Percentiles rank a stretch among this genome's conserved stretches.
Conservation (phyloP, 2,888 invertebrate genomes). For the Pandemis cinnamomeana region DNA sequence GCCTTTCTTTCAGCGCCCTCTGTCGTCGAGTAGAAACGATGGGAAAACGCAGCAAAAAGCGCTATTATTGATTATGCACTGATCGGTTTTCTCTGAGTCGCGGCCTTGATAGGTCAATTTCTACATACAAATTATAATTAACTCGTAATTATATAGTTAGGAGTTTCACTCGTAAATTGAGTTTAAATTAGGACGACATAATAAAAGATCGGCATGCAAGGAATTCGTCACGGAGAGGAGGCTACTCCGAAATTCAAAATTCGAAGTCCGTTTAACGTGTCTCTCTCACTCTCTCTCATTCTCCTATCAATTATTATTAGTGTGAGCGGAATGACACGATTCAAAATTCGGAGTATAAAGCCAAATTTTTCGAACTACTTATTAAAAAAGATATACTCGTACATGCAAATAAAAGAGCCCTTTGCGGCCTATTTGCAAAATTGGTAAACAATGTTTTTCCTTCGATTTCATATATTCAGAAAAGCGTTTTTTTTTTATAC, state of each 20-base stretch:
- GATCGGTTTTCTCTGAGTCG: constrained; percentile 51
- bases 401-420: neutral
- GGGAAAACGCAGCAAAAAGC: constrained; percentile 57
- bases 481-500: neutral
- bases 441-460: too few relatives aligned
- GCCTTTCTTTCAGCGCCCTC: constrained; percentile 64
- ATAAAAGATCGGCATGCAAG: too few relatives aligned
- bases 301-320: too few relatives aligned
- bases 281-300: too few relatives aligned
- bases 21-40: constrained; percentile 71
- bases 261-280: too few relatives aligned
- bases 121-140: constrained; percentile 19
- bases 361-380: too few relatives aligned
- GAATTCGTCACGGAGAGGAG: too few relatives aligned
- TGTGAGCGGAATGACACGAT: too few relatives aligned
- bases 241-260: too few relatives aligned
- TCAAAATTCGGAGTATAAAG: too few relatives aligned
- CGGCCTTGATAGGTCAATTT: constrained; percentile 38
- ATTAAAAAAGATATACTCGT: too few relatives aligned
- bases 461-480: neutral
- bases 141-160: neutral
- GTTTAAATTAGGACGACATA: neutral
- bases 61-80: constrained; percentile 43
- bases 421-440: too few relatives aligned
- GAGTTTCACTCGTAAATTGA: neutral